phyloP scores from a whole-genome alignment of 1,140 invertebrate genomes.

The Eriosoma lanigerum region DNA sequence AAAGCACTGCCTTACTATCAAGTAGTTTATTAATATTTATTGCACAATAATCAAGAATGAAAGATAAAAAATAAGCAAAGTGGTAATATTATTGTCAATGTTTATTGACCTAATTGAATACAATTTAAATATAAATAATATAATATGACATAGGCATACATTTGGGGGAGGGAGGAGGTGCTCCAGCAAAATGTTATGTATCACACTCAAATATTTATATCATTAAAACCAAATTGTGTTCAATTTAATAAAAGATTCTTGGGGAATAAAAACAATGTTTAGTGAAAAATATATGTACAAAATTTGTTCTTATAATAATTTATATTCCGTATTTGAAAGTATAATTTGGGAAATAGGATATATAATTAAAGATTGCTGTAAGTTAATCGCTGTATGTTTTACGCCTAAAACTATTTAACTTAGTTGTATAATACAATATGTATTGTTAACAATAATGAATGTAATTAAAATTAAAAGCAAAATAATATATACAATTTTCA shows the following conservation, averaged over 20 bases:
- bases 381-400: not conserved
- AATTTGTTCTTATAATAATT: too few species aligned
- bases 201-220: too few species aligned
- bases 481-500: conserved; percentile 26
- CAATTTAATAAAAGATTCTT: too few species aligned
- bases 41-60: not conserved
- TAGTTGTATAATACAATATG: not conserved
- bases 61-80: not conserved
- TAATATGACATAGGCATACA: too few species aligned
- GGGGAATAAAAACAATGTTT: too few species aligned
- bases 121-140: too few species aligned
- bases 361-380: not conserved
- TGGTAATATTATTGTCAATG: not conserved
- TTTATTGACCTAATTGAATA: not conserved
- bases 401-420: conserved; percentile 6
- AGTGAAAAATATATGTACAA: too few species aligned
- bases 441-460: conserved; percentile 32
- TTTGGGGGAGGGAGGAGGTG: too few species aligned
- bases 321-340: too few species aligned
- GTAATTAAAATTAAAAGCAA: not conserved
- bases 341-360: not conserved
- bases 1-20: not conserved
- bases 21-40: not conserved
- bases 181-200: too few species aligned
- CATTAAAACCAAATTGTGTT: too few species aligned